Evolutionary conservation across 2,888 invertebrate genomes (phyloP).

Genomic region (Cataglyphis livida): DNA sequence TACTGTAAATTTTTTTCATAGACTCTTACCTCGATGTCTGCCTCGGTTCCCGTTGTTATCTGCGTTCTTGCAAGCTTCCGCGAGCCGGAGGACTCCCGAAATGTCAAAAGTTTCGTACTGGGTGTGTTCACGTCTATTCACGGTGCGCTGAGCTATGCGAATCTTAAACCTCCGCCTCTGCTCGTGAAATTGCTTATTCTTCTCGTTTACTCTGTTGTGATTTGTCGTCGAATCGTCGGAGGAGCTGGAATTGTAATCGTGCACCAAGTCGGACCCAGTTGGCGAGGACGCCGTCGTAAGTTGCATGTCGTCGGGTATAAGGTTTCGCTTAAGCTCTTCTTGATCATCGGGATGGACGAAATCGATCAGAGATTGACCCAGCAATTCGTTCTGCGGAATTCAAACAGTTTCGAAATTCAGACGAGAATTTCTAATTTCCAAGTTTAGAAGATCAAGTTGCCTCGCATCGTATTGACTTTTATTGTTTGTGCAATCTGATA

Average conservation of each 20-base stretch:
- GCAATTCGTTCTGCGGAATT: conserved; percentile 90
- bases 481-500: not conserved
- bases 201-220: conserved; percentile 48
- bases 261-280: conserved; percentile 68
- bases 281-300: conserved; percentile 73
- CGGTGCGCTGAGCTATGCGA: conserved; percentile 85
- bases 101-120: conserved; percentile 86
- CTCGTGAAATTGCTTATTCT: conserved; percentile 69
- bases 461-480: not conserved
- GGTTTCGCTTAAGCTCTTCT: conserved; percentile 89
- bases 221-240: conserved; percentile 72
- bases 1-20: not conserved
- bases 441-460: not conserved
- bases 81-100: conserved; percentile 85
- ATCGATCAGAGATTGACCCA: conserved; percentile 93
- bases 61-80: conserved; percentile 76
- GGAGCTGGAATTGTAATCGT: conserved; percentile 87
- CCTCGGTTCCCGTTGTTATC: conserved; percentile 64
- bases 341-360: conserved; percentile 94
- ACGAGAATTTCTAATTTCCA: not conserved
- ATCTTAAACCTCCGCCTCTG: conserved; percentile 86
- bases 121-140: conserved; percentile 85
- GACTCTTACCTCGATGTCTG: conserved; percentile 70
- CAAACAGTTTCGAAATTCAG: conserved; percentile 10
- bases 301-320: conserved; percentile 86